Evolutionary conservation across 1,140 invertebrate species (phyloP), one percentile per base, ranked within the genome.

Genomic region (Trachymyrmex septentrionalis): DNA sequence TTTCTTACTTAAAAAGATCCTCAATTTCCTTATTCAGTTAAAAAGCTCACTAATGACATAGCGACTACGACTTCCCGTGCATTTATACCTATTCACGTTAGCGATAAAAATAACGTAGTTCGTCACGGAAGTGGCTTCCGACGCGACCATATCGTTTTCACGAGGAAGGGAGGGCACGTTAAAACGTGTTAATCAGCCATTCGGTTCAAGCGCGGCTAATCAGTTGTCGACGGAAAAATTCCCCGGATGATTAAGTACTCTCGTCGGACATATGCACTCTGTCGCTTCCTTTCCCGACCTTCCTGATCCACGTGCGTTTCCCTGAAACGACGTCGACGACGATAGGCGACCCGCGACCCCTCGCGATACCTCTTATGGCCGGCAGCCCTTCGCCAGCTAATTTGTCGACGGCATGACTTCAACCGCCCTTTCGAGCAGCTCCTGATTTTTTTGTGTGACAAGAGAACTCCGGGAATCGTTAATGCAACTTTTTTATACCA

Each of bases 171-270:
- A 66, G 82, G n/a, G 76, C 12, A 7, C n/a, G 63, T 80, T 82
- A 73, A 86, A 82, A 84, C 44, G 67, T 64, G 82, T 69, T 87
- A 86, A 87, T 87, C 67, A 86, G 84, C 82, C 57, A 64, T 80
- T 61, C 48, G 66, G 66, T 61, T 78, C 53, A 53, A 73, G 77
- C 86, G 72, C 87, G 78, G 55, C 87, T 91, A 91, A 92, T 92
- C 88, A 88, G 82, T 86, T 89, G 91, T 90, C 87, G 91, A 88
- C 88, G 89, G 87, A 87, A 92, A 93, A 93, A 92, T 92, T 93
- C 91, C 78, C 88, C 84, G 85, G 72, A 90, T 93, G 94, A 94
- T 95, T 90, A 92, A 93, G 87, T 92, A 71, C 89, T 86, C 81
- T 90, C 44, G 89, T 91, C 89, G 72, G 82, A 90, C 94, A 92